Base-by-base conservation (phyloP, 2,797 vertebrate species). In the Pelobates cultripes region DNA sequence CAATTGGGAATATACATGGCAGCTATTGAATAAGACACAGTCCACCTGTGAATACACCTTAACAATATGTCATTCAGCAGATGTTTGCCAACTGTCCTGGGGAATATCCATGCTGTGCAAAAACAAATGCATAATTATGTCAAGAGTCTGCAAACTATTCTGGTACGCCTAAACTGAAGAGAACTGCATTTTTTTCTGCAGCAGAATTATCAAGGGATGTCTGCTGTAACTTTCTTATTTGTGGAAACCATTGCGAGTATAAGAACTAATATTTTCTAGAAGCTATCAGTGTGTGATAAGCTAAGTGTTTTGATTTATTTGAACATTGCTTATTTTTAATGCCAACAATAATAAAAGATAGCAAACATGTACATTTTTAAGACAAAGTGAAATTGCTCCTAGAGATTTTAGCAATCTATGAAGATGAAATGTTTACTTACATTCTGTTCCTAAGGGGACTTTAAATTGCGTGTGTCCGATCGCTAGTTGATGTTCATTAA, bases 401-500 rank as follows among this genome's bases (percentile, higher is more conserved):
- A 44, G 1, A 43, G 9, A 73, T 73, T 41, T 43, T 55, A 43
- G 13, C n/a, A 60, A 67, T 44, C 43, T 70, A 41, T 75, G 66
- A 70, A 40, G 14, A 61, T 70, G 44, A 69, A 47, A 51, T 73
- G 75, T 74, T 83, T 82, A 63, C 28, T 82, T 77, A 17, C 41
- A 17, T 13, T 66, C 43, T 57, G 53, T 40, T 61, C 71, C 81
- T 78, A 28, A 70, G 53, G 70, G 53, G 66, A 63, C 69, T 4
- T 53, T 61, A 60, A 75, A 75, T 81, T 75, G 45, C 45, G 4
- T 6, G 17, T 71, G 57, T 43, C 73, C 13, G 17, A n/a, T 75
- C 72, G 12, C 60, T 71, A 55, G 80, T 45, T 72, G 12, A 70
- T 64, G 41, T 71, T 79, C 57, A 84, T 63, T 84, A 75, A 75